These are phyloP conservation scores for Netelia melanura DNA, from an alignment of 2,888 invertebrate genomes.

Conservation along the genomic window DNA sequence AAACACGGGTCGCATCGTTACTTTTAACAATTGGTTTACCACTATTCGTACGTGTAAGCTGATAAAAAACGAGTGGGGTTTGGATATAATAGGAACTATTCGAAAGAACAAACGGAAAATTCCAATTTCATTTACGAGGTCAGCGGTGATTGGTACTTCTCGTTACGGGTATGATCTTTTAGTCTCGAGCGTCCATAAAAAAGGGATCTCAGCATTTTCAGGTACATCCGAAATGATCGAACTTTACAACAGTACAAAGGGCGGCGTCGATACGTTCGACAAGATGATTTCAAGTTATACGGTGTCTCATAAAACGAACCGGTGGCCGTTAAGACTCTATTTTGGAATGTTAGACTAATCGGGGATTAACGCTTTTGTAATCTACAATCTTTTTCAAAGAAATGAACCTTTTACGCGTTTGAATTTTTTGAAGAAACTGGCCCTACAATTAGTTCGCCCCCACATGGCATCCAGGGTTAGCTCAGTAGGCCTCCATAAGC, in stretches of 20 bases:
- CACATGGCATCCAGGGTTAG: no score
- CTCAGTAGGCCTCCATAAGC: no score
- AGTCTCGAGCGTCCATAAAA: background rate
- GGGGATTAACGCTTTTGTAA: no score
- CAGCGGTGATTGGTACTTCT: no score
- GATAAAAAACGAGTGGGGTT: no score
- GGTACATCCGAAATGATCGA: background rate
- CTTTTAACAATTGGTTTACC: constrained; percentile 72
- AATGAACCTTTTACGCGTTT: background rate
- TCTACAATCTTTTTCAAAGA: no score
- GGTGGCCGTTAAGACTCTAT: background rate
- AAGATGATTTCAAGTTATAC: background rate
- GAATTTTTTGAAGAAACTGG: background rate
- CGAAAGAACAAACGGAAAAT: no score
- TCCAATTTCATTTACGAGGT: no score
- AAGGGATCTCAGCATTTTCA: background rate
- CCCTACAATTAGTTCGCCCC: background rate
- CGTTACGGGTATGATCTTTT: background rate
- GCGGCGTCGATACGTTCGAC: background rate
- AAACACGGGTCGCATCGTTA: constrained; percentile 63
- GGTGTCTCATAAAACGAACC: background rate
- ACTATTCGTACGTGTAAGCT: constrained; percentile 19
- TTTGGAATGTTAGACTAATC: background rate
- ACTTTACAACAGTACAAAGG: background rate
- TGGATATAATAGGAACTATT: no score